Base-by-base conservation (phyloP, 1,140 invertebrate species). In the Brachionus koreanus region DNA sequence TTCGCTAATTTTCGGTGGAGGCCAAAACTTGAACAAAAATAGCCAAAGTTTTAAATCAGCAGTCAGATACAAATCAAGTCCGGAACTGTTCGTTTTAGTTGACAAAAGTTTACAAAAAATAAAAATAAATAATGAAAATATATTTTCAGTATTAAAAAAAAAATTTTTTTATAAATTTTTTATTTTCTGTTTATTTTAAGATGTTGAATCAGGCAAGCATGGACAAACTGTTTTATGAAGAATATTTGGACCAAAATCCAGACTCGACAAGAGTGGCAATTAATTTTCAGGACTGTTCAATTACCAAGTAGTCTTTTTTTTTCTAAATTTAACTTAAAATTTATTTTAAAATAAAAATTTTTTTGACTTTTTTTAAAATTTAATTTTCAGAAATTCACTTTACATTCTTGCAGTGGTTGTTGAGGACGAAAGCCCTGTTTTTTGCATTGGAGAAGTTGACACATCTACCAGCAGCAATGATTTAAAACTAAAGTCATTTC, bases 161-260 rank as follows among this genome's bases (percentile, higher is more conserved):
- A 63, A 12, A 0, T 29, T 29, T 42, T 39, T 42, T 74, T 39
- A 39, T 46, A 12, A 5, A 0, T 5, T 37, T 75, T 75, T 35
- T 16, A 1, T 43, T 25, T 12, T 16, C n/a, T 37, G n/a, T 35
- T 46, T 75, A n/a, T 43, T 75, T 13, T 5, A 6, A 79, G 76
- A 79, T 61, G 49, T 9, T 79, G 35, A 61, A n/a, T 13, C 76
- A 79, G 19, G 23, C n/a, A 13, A 49, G 35, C 33, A 42, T 79
- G 19, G 76, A 79, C 12, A 79, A 79, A 65, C 10, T 79, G n/a
- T 61, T 79, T 63, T 61, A 79, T 65, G 76, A 79, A 79, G 76
- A 79, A 65, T 79, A 79, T 25, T 37, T 79, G 13, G 76, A 23
- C 13, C 76, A 61, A 33, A 79, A 79, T 79, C 16, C 39, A 1